Base-by-base conservation (phyloP, 2,113 vertebrate species). In the Reinhardtius hippoglossoides region DNA sequence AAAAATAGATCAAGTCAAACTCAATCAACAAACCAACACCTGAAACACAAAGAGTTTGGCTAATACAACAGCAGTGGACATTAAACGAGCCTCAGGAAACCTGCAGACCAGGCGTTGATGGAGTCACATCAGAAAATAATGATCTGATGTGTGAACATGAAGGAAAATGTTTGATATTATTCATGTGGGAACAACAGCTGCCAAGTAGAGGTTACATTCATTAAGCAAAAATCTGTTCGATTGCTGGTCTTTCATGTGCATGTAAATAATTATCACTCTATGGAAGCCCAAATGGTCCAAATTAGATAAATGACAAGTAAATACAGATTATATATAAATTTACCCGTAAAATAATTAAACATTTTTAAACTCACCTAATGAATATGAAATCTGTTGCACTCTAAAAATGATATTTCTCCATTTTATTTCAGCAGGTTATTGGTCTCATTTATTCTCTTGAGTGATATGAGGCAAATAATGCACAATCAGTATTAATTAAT, bases 61-160 rank as follows among this genome's bases (percentile, higher is more conserved):
- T 70, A 46, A 76, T 6, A 27, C 14, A 69, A 86, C 84, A 88
- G 71, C 76, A 88, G 83, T 71, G 58, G 71, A 37, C 31, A n/a
- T 69, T 56, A 37, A 48, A 72, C 48, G 20, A 55, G 23, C 68
- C 72, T 5, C 1, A 44, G 18, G 48, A 79, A 52, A 79, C 63
- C 62, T 74, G 65, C 74, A 83, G 70, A 61, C n/a, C 58, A 81
- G 73, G 59, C 2, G 12, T 14, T 6, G 20, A 24, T 42, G 2
- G 10, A 12, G 9, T 12, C 37, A 40, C 37, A 2, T 8, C 40
- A 12, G 40, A 3, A 13, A 2, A 42, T 42, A 10, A 13, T 12
- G 0, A 20, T 18, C 13, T 46, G 44, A 46, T 46, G 15, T 5
- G 44, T 31, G 6, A 31, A 31, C 31, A 31, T 7, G 31, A 31